Conservation (phyloP, 2,113 vertebrate species). For the Dipodomys merriami region DNA sequence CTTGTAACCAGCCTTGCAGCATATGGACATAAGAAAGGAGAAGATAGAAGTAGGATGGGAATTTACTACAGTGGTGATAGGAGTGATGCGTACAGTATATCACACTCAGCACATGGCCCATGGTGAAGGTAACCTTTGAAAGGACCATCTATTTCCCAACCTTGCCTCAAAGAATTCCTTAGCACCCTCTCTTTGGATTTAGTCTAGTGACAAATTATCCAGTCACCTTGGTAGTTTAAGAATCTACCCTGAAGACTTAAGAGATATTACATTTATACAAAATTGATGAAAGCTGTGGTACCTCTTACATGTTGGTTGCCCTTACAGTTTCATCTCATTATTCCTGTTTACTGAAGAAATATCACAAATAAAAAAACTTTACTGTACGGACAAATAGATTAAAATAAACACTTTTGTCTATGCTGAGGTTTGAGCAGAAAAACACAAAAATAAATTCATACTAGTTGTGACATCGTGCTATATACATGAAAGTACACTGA, state of each 20-base stretch:
- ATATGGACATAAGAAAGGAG: background rate
- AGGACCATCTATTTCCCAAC: background rate
- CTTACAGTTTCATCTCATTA: background rate
- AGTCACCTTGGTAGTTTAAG: background rate
- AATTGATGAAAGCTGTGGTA: background rate
- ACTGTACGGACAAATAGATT: background rate
- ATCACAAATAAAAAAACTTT: background rate
- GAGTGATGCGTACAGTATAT: background rate
- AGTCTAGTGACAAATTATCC: background rate
- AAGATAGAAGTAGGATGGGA: background rate
- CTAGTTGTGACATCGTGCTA: background rate
- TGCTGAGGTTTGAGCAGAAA: background rate
- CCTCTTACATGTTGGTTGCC: background rate
- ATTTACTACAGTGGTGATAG: background rate
- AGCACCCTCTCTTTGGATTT: background rate
- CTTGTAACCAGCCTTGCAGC: background rate
- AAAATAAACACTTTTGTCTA: background rate
- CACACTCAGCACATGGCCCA: background rate
- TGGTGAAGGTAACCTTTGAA: background rate
- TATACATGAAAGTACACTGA: background rate
- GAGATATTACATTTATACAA: background rate
- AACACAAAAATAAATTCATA: constrained; percentile 16
- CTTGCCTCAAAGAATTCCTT: background rate
- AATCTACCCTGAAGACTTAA: background rate
- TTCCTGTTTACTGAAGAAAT: background rate